Evolutionary conservation across 2,888 invertebrate genomes (phyloP), one percentile per base, ranked within the genome.

Genomic region (Muscina levida): DNA sequence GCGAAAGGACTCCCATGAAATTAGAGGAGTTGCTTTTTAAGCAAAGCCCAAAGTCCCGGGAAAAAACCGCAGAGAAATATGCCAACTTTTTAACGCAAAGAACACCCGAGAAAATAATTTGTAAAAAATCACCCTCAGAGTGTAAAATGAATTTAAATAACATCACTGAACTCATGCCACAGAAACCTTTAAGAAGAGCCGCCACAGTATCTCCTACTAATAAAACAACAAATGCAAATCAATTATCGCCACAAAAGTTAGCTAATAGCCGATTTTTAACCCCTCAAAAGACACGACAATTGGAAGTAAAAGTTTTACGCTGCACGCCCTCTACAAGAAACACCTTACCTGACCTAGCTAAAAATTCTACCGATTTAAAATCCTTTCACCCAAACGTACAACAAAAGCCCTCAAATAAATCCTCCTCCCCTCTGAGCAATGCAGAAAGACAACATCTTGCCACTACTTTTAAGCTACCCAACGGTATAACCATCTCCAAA

Each of bases 1-100:
- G 75, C 10, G 62, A 74, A 11, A 75, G 51, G 26, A 75, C 67
- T 8, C 74, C 79, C 0, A n/a, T 72, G n/a, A 65, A 68, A 24
- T 4, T 1, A 11, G 53, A 68, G 10, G 68, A 53, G 22, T n/a
- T 68, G 8, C 53, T 68, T 39, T 8, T 24, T 0, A 68, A 68
- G 53, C 53, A 68, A 15, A 68, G 53, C 39, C 68, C 68, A 3
- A 53, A 56, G 37, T 15, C 68, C 3, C 13, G 42, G n/a, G 68
- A 68, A 15, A 68, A 68, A 56, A n/a, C 15, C 3, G 24, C 13
- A 0, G 53, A 31, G 17, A 44, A 56, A 5, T 19, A 5, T 10
- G 37, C 53, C 15, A 70, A 76, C 22, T 2, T 17, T 4, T 26
- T 48, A 24, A 72, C 74, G 0, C 79, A 71, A 1, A 67, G 72